These are phyloP conservation scores for Aix galericulata DNA, from an alignment of 2,113 vertebrate species.

Conservation along the genomic window DNA sequence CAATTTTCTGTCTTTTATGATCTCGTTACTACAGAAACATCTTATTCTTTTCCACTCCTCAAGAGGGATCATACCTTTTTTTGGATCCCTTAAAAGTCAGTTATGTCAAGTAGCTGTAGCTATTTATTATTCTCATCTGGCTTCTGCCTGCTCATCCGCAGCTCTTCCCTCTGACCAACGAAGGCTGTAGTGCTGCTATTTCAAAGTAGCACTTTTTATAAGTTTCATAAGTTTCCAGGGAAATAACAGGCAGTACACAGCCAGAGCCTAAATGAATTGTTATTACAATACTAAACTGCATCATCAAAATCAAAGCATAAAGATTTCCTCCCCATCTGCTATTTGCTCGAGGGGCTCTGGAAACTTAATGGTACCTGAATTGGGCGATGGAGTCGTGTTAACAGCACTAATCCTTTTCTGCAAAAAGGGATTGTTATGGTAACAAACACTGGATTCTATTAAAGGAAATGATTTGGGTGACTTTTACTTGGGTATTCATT, in stretches of 20 bases:
- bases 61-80: constrained; percentile 22
- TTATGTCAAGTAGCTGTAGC: constrained; percentile 11
- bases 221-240: not conserved
- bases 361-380: not conserved
- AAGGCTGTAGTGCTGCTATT: not conserved
- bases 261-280: constrained; percentile 5
- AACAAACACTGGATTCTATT: constrained; percentile 32
- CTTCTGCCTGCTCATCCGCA: constrained; percentile 16
- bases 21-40: constrained; percentile 41
- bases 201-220: not conserved
- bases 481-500: not conserved
- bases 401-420: not conserved
- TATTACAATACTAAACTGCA: not conserved
- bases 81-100: constrained; percentile 33
- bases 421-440: constrained; percentile 42
- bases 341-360: not conserved
- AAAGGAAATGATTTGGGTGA: not conserved
- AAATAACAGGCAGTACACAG: constrained; percentile 12
- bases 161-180: not conserved
- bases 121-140: not conserved
- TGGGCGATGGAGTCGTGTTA: not conserved
- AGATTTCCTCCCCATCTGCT: not conserved
- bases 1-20: constrained; percentile 54
- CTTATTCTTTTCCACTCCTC: constrained; percentile 5
- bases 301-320: constrained; percentile 5